A percentile compares a stretch with the other conserved stretches of the same genome.
phyloP scores from a whole-genome alignment of 2,113 vertebrate genomes.

The Tursiops truncatus region DNA sequence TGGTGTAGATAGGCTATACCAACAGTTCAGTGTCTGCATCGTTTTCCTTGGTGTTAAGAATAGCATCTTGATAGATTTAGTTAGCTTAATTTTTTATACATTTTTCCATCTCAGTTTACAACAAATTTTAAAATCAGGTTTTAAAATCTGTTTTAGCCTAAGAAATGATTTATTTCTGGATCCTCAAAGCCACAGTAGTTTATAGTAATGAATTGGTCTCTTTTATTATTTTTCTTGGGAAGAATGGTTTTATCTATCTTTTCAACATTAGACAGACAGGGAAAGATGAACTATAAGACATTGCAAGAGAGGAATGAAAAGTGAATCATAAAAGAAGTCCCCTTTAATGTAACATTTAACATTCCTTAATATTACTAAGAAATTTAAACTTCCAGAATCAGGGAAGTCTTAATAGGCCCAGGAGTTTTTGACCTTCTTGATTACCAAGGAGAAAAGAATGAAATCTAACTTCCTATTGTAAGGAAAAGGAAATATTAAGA shows the following conservation, averaged over 20 bases:
- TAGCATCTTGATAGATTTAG: background rate
- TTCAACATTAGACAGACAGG: background rate
- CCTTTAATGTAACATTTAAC: background rate
- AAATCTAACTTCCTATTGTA: background rate
- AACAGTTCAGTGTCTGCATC: background rate
- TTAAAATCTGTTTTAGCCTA: background rate
- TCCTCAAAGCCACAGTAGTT: background rate
- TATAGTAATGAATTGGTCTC: background rate
- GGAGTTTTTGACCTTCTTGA: background rate
- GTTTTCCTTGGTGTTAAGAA: background rate
- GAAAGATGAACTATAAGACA: background rate
- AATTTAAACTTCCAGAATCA: background rate
- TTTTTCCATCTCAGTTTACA: conserved; percentile 18
- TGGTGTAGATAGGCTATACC: background rate
- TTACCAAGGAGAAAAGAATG: background rate
- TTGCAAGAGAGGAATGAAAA: background rate
- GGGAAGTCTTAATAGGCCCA: background rate
- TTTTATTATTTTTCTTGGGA: background rate
- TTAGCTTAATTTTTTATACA: background rate
- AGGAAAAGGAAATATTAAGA: background rate
- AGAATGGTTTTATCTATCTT: background rate
- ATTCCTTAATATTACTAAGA: background rate
- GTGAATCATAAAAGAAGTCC: background rate
- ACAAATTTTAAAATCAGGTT: conserved; percentile 13
- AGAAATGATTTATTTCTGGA: background rate